phyloP scores from a whole-genome alignment of 2,113 vertebrate genomes.

The Leptodactylus fuscus region DNA sequence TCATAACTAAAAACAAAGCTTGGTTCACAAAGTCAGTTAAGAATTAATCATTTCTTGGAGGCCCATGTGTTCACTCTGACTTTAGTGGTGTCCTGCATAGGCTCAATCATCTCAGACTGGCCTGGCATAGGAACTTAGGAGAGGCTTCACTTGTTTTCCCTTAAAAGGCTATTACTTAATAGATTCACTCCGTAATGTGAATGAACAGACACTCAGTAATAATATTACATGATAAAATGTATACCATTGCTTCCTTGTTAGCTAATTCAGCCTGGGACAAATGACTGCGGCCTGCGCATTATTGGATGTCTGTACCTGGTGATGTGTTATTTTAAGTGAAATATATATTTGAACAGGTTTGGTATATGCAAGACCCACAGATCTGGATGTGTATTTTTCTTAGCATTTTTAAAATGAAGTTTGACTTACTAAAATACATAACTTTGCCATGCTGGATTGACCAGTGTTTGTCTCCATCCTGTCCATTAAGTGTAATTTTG shows the following conservation, averaged over 20 bases:
- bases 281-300: neutral
- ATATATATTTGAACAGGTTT: neutral
- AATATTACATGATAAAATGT: slow-evolving; percentile 39
- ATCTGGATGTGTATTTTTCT: neutral
- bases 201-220: slow-evolving; percentile 25
- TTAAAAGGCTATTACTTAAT: slow-evolving; percentile 67
- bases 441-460: neutral
- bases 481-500: neutral
- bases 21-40: slow-evolving; percentile 71
- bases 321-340: slow-evolving; percentile 4
- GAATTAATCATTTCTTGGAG: slow-evolving; percentile 72
- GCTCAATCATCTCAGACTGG: slow-evolving; percentile 69
- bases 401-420: neutral
- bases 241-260: slow-evolving; percentile 17
- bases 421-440: neutral
- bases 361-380: neutral
- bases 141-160: slow-evolving; percentile 65
- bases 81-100: slow-evolving; percentile 65
- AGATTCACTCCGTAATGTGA: slow-evolving; percentile 62
- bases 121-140: slow-evolving; percentile 64
- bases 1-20: slow-evolving; percentile 67
- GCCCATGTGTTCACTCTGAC: slow-evolving; percentile 67
- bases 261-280: neutral
- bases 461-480: neutral
- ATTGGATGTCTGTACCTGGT: neutral